These are phyloP conservation scores for Lepidurus couesii DNA, from an alignment of 1,140 invertebrate genomes.

Conservation along the genomic window DNA sequence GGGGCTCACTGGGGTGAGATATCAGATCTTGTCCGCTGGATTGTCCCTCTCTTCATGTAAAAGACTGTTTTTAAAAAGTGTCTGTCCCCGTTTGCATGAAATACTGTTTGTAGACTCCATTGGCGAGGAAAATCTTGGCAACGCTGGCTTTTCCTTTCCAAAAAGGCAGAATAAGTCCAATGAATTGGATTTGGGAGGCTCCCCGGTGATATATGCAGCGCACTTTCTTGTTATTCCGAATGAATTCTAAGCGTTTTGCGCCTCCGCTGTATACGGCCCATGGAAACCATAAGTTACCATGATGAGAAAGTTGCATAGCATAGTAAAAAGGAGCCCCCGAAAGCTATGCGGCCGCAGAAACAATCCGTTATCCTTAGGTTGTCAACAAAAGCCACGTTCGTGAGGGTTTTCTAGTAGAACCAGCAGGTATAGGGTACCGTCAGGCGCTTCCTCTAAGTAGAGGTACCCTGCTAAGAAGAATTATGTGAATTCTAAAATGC, in stretches of 20 bases:
- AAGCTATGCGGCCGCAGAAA: not conserved
- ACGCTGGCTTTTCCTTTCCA: too few relatives aligned
- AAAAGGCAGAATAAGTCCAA: too few relatives aligned
- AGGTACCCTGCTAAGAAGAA: not conserved
- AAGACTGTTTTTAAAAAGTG: too few relatives aligned
- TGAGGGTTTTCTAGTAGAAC: not conserved
- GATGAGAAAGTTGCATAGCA: not conserved
- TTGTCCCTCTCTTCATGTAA: too few relatives aligned
- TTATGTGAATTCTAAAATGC: not conserved
- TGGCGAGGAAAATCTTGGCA: too few relatives aligned
- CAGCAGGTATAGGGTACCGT: not conserved
- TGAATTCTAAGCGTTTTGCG: too few relatives aligned
- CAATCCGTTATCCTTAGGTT: constrained; percentile 7
- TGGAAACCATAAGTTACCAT: not conserved
- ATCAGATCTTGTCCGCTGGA: too few relatives aligned
- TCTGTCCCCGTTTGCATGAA: too few relatives aligned
- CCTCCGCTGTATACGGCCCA: not conserved
- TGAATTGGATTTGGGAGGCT: too few relatives aligned
- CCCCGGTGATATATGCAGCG: too few relatives aligned
- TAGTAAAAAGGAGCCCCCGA: not conserved
- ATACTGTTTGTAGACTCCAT: too few relatives aligned
- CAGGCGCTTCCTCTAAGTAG: not conserved
- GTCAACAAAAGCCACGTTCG: constrained; percentile 14
- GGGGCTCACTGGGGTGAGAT: too few relatives aligned
- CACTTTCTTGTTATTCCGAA: not conserved